Conservation (phyloP, 2,797 vertebrate species). For the Falco novaeseelandiae region DNA sequence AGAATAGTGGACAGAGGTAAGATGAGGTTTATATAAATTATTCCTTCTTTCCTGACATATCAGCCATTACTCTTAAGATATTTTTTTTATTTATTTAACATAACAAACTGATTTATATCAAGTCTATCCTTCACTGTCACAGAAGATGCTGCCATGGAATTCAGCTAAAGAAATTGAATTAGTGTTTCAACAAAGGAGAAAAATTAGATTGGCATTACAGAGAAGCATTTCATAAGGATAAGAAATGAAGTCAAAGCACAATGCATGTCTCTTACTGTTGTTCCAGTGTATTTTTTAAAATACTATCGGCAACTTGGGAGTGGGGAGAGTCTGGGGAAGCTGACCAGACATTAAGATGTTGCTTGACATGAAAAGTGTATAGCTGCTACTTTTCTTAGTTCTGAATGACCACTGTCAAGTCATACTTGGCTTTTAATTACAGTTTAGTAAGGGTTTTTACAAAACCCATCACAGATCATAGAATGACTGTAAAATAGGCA, state of each 20-base stretch:
- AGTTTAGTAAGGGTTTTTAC: not conserved
- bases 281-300: not conserved
- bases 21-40: not conserved
- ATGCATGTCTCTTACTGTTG: not conserved
- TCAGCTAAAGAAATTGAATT: conserved; percentile 11
- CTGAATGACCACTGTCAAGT: not conserved
- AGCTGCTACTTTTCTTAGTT: not conserved
- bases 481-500: not conserved
- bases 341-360: not conserved
- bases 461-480: not conserved
- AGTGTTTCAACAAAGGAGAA: conserved; percentile 28
- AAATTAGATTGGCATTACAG: conserved; percentile 18
- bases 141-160: not conserved
- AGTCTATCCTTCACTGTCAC: conserved; percentile 27
- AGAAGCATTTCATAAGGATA: conserved; percentile 20
- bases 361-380: not conserved
- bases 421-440: not conserved
- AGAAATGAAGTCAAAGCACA: conserved; percentile 9
- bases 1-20: not conserved
- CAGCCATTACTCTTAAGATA: not conserved
- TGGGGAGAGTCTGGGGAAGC: not conserved
- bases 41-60: conserved; percentile 3
- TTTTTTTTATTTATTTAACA: not conserved
- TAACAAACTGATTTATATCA: not conserved
- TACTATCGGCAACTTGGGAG: not conserved